Conservation (phyloP, 2,797 vertebrate genomes). For the Aphelocoma californica region DNA sequence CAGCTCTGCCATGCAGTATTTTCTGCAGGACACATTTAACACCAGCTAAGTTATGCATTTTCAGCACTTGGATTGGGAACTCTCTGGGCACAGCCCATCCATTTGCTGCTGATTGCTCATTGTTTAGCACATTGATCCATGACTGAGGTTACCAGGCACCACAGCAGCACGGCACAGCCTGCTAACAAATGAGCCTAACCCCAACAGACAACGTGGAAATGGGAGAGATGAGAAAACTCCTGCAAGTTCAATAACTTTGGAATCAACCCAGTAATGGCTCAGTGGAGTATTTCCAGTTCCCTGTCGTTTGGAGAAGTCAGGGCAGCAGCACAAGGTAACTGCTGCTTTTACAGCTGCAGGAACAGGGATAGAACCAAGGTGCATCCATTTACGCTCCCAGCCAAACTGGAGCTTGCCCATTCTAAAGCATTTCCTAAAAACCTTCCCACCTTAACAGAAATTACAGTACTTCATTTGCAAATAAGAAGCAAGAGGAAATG, state of each 20-base stretch:
- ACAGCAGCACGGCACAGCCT: background rate
- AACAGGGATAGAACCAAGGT: background rate
- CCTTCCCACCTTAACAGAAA: background rate
- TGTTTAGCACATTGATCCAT: background rate
- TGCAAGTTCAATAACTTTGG: background rate
- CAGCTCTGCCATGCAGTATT: background rate
- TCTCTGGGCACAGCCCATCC: background rate
- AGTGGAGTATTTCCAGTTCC: background rate
- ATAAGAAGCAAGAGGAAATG: background rate
- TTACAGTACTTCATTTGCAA: background rate
- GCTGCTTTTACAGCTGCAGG: background rate
- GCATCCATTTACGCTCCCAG: background rate
- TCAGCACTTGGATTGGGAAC: background rate
- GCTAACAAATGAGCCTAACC: background rate
- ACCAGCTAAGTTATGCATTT: background rate
- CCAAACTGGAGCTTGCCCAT: background rate
- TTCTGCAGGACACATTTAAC: background rate
- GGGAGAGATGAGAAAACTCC: background rate
- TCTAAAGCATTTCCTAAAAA: background rate
- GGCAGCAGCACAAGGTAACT: background rate
- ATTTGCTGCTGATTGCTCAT: background rate
- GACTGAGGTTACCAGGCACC: background rate
- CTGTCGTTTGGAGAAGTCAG: background rate
- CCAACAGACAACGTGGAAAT: background rate
- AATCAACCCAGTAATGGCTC: background rate